Evolutionary conservation across 2,888 invertebrate genomes (phyloP), one percentile per base, ranked within the genome.

Genomic region (Mythimna loreyi): DNA sequence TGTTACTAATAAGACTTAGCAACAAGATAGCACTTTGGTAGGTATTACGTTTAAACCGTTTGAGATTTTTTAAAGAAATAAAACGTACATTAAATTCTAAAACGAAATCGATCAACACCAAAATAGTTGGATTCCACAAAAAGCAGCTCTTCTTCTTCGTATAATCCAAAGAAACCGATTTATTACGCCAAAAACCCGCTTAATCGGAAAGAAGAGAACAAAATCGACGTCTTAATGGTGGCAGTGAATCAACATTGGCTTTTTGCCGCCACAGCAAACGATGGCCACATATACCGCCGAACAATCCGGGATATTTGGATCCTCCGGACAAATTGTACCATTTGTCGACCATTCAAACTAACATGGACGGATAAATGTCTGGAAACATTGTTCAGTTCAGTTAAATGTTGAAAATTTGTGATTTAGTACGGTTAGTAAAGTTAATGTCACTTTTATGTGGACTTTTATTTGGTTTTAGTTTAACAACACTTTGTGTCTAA

Each of bases 171-270:
- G 19, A 80, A 80, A 28, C 36, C 25, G 63, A 73, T 72, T 71
- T 50, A 75, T 66, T 55, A 43, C 58, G 25, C 55, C 13, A 66
- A 66, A 59, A 80, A 74, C 23, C 36, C n/a, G 28, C 63, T 73
- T 40, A 56, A 73, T 73, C 49, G 50, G 45, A 25, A 33, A 58
- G 23, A 45, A 47, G 74, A 56, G 56, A 78, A 78, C 56, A 72
- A 50, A 73, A 79, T 73, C 52, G 45, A 79, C 58, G 30, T 40
- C 43, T 50, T 59, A 75, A 75, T 57, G 47, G 40, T 8, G 19
- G 56, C 59, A 52, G 45, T 80, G 45, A 75, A 80, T 80, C 75
- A 75, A 66, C 70, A 75, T 75, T 75, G 68, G 55, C 61, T 62
- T 69, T 68, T 76, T 76, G 50, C 23, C 36, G 13, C 28, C 21